phyloP scores from a whole-genome alignment of 2,888 invertebrate species.

The Melieria picta region DNA sequence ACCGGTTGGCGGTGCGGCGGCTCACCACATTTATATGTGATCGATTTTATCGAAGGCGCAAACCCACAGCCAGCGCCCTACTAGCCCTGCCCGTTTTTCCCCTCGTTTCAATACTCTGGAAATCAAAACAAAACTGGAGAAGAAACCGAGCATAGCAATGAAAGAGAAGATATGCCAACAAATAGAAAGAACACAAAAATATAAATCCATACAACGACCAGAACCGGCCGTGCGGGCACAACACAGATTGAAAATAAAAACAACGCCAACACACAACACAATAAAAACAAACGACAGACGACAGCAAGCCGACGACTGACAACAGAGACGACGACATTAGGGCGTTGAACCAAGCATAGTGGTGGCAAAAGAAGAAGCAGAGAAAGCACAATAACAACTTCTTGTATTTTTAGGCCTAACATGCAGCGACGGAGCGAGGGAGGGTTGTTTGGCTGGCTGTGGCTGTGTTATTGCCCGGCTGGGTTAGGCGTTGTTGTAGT shows the following conservation, averaged over 20 bases:
- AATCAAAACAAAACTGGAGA: not conserved
- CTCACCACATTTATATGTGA: too few relatives aligned
- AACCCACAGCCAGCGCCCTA: not conserved
- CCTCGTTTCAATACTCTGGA: not conserved
- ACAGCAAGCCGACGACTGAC: conserved; percentile 24
- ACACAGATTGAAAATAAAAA: not conserved
- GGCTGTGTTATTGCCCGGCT: too few relatives aligned
- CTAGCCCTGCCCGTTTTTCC: not conserved
- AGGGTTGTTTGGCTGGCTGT: too few relatives aligned
- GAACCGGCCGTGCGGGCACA: not conserved
- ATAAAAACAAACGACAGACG: conserved; percentile 6
- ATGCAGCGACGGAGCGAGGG: too few relatives aligned
- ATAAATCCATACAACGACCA: not conserved
- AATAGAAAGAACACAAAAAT: not conserved
- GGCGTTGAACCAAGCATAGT: conserved; percentile 39
- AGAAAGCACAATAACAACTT: not conserved
- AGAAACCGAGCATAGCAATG: not conserved
- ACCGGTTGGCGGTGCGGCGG: too few relatives aligned
- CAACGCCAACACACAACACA: conserved; percentile 3
- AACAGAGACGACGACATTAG: conserved; percentile 38
- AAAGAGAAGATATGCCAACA: not conserved
- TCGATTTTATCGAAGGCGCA: not conserved
- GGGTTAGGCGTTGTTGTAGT: too few relatives aligned
- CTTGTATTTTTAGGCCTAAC: too few relatives aligned
- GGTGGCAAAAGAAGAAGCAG: not conserved